Evolutionary conservation across 2,113 vertebrate species (phyloP).

Genomic region (Camelus bactrianus): DNA sequence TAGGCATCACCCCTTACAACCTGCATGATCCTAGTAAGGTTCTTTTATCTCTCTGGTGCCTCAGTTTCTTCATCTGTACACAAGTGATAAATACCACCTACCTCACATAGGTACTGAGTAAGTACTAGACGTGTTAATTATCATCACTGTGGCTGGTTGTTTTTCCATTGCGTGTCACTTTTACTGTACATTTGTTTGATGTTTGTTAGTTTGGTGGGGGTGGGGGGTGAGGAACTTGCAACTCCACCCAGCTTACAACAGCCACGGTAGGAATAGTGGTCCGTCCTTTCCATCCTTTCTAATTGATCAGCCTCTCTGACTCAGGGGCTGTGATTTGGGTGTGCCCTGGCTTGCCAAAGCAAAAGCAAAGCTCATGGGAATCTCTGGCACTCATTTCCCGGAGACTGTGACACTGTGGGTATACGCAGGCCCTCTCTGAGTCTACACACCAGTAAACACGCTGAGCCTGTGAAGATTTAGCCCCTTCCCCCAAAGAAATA

Average conservation of each 20-base stretch:
- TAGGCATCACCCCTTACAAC: background rate
- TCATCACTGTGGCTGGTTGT: background rate
- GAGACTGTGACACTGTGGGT: background rate
- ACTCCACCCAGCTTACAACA: background rate
- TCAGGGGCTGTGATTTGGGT: background rate
- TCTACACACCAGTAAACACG: background rate
- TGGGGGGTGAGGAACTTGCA: background rate
- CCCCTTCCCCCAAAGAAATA: background rate
- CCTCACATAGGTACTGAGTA: background rate
- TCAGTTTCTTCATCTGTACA: background rate
- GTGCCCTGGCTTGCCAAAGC: background rate
- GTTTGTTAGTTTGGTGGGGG: background rate
- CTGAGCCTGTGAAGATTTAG: background rate
- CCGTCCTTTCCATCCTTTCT: background rate
- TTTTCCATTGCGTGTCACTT: background rate
- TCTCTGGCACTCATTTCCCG: background rate
- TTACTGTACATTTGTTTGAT: background rate
- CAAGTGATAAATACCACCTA: background rate
- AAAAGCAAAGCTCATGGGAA: background rate
- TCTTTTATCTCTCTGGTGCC: background rate
- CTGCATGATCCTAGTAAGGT: background rate
- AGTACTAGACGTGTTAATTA: background rate
- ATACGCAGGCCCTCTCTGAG: background rate
- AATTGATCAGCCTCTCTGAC: background rate
- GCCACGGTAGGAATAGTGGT: background rate